phyloP scores from a whole-genome alignment of 37 sponge, comb jelly and placozoan species.

The Axinella damicornis region DNA sequence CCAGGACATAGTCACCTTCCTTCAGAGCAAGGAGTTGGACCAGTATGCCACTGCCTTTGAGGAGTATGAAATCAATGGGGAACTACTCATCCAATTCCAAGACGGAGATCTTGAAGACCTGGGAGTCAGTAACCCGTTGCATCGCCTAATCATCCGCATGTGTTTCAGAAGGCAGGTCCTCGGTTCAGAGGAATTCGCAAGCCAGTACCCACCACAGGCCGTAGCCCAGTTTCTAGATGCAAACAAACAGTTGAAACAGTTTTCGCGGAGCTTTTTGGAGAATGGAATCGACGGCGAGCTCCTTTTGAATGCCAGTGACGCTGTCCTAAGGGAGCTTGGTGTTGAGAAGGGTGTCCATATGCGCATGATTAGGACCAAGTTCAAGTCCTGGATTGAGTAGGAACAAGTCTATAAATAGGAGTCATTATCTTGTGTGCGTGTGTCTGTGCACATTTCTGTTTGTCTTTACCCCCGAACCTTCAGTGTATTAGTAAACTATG shows the following conservation, averaged over 20 bases:
- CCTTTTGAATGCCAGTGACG: constrained; percentile 45
- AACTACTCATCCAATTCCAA: constrained; percentile 37
- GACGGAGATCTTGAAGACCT: constrained; percentile 57
- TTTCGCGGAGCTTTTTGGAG: constrained; percentile 35
- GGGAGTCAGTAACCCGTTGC: constrained; percentile 29
- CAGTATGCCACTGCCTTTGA: constrained; percentile 28
- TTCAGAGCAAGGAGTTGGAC: constrained; percentile 34
- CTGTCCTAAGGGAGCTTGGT: constrained; percentile 42
- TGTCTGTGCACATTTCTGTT: too few relatives aligned
- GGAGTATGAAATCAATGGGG: constrained; percentile 60
- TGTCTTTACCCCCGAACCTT: too few relatives aligned
- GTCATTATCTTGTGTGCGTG: too few relatives aligned
- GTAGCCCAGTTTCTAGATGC: constrained; percentile 51
- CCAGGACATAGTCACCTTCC: constrained; percentile 54
- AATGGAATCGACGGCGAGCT: constrained; percentile 67
- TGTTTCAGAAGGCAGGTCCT: constrained; percentile 26
- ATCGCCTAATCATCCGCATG: constrained; percentile 40
- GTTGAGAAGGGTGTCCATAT: constrained; percentile 43
- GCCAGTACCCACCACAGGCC: neutral
- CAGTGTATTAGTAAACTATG: too few relatives aligned
- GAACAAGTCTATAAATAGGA: too few relatives aligned
- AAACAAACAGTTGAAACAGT: constrained; percentile 34
- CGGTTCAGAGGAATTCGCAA: constrained; percentile 8
- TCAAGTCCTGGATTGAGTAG: constrained; percentile 2
- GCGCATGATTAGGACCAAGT: constrained; percentile 26